phyloP scores from a whole-genome alignment of 1,140 invertebrate species.

The Ganaspis sp. region DNA sequence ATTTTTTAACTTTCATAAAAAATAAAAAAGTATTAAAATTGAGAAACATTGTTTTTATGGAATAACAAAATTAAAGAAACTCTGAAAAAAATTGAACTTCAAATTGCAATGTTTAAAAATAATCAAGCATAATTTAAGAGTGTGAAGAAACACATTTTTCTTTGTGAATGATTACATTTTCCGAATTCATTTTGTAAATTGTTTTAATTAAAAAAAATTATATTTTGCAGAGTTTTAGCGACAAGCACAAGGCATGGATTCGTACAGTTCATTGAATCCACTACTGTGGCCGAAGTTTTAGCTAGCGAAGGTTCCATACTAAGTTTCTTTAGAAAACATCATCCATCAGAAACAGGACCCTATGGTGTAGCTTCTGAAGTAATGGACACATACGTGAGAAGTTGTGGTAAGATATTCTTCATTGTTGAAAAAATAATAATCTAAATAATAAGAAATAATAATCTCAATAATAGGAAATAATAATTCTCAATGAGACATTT shows the following conservation, averaged over 20 bases:
- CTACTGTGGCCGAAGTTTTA: constrained; percentile 93
- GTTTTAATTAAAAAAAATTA: constrained; percentile 9
- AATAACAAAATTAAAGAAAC: too few species aligned
- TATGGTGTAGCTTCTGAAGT: constrained; percentile 95
- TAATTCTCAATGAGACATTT: too few species aligned
- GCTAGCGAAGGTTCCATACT: constrained; percentile 91
- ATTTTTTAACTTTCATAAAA: too few species aligned
- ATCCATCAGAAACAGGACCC: constrained; percentile 90
- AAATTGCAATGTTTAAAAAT: too few species aligned
- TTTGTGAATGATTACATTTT: too few species aligned
- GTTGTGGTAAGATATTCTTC: constrained; percentile 83
- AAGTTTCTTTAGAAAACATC: constrained; percentile 93
- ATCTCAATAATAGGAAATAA: too few species aligned
- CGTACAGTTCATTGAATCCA: constrained; percentile 97
- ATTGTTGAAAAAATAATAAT: neutral
- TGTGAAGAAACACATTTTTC: constrained; percentile 1
- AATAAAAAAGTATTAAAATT: too few species aligned
- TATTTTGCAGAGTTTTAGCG: constrained; percentile 52
- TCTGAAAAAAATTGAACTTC: too few species aligned
- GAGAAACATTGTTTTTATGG: too few species aligned
- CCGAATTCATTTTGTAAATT: too few species aligned
- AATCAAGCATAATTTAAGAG: too few species aligned
- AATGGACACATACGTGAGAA: constrained; percentile 98
- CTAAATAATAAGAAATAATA: too few species aligned
- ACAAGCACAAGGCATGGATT: constrained; percentile 95